Conservation (phyloP, 2,797 vertebrate genomes). For the Helostoma temminkii region DNA sequence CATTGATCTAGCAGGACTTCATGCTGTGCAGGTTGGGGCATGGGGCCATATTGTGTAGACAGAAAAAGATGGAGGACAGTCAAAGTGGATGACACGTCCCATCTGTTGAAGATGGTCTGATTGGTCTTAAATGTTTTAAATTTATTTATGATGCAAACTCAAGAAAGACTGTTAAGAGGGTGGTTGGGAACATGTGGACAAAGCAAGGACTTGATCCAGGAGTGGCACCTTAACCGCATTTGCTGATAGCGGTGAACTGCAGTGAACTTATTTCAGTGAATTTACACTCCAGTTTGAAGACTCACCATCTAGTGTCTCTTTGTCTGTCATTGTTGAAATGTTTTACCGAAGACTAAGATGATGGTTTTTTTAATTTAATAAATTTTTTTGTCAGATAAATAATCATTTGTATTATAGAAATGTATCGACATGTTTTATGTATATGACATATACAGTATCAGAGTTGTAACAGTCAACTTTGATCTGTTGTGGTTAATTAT, state of each 20-base stretch:
- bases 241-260: slow-evolving; percentile 8
- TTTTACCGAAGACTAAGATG: slow-evolving; percentile 13
- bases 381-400: slow-evolving; percentile 26
- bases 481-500: not conserved
- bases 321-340: slow-evolving; percentile 29
- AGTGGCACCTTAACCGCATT: slow-evolving; percentile 25
- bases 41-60: slow-evolving; percentile 31
- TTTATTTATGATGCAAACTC: slow-evolving; percentile 69
- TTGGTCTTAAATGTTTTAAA: slow-evolving; percentile 52
- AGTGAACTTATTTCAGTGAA: slow-evolving; percentile 39
- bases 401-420: slow-evolving; percentile 9
- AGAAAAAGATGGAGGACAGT: slow-evolving; percentile 39
- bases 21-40: slow-evolving; percentile 23
- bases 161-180: slow-evolving; percentile 47
- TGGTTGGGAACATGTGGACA: slow-evolving; percentile 38
- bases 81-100: slow-evolving; percentile 31
- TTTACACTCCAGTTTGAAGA: slow-evolving; percentile 45
- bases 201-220: slow-evolving; percentile 24
- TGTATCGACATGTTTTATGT: not conserved
- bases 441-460: not conserved
- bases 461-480: not conserved
- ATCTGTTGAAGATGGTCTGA: slow-evolving; percentile 32
- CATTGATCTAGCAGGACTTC: slow-evolving; percentile 18
- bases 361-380: slow-evolving; percentile 51
- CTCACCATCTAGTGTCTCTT: slow-evolving; percentile 17